Conservation (phyloP, 2,888 invertebrate species). For the Thysanoteuthis rhombus region DNA sequence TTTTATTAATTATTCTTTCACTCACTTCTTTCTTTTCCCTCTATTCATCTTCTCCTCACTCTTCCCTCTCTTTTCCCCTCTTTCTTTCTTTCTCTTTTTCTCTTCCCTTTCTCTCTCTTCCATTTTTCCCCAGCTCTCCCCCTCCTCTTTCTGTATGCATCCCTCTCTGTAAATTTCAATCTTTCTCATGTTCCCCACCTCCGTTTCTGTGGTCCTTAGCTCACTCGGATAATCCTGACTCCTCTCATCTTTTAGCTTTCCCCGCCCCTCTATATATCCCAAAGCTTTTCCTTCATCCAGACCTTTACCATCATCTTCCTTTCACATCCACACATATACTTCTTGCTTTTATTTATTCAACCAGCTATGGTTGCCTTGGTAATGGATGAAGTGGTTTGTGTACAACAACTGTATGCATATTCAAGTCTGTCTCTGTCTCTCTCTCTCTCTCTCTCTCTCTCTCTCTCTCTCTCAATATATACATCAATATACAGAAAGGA, state of each 20-base stretch:
- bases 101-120: too few relatives aligned
- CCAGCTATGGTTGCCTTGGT: background rate
- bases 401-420: background rate
- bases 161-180: background rate
- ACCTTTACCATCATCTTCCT: background rate
- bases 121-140: too few relatives aligned
- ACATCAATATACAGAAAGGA: background rate
- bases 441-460: background rate
- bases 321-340: background rate
- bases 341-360: background rate
- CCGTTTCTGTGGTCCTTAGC: background rate
- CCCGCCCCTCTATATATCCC: background rate
- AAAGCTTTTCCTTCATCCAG: background rate
- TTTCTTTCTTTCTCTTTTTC: background rate
- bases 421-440: background rate
- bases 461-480: background rate
- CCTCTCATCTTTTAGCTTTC: background rate
- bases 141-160: background rate
- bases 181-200: background rate
- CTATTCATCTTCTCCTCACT: background rate
- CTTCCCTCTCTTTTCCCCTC: background rate
- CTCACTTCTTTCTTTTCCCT: background rate
- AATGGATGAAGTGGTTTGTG: conserved; percentile 12
- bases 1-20: background rate
- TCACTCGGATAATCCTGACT: background rate